Percentiles rank a stretch among this genome's conserved stretches.
These are phyloP conservation scores for Empis livida DNA, from an alignment of 2,888 invertebrate species.

Conservation along the genomic window DNA sequence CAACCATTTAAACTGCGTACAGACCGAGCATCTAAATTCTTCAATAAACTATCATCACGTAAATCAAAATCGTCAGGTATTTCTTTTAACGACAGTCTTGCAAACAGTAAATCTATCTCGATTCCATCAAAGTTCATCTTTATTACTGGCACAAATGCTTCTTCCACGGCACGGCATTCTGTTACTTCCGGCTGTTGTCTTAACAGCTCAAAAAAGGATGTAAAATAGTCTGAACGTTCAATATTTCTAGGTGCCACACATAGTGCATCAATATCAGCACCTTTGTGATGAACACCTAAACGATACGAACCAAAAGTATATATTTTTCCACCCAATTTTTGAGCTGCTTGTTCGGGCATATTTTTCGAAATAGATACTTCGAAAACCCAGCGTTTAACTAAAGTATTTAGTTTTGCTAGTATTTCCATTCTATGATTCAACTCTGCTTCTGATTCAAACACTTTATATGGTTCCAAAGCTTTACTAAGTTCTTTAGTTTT, in stretches of 20 bases:
- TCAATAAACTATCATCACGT: constrained; percentile 77
- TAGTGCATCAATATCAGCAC: constrained; percentile 97
- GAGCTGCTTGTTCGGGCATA: constrained; percentile 83
- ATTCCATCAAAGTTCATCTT: constrained; percentile 99
- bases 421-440: constrained; percentile 81
- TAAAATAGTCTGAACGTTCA: constrained; percentile 85
- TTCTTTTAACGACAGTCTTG: constrained; percentile 85
- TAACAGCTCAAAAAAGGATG: constrained; percentile 84
- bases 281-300: constrained; percentile 89
- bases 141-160: constrained; percentile 97
- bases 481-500: constrained; percentile 59
- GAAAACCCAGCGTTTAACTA: constrained; percentile 90
- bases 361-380: constrained; percentile 79
- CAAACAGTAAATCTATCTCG: constrained; percentile 97
- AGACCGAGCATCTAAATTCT: constrained; percentile 91
- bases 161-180: constrained; percentile 82
- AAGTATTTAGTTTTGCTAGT: constrained; percentile 68
- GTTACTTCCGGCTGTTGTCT: constrained; percentile 76
- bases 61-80: constrained; percentile 85
- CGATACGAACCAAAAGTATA: constrained; percentile 99
- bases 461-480: constrained; percentile 68
- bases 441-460: constrained; percentile 83
- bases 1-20: constrained; percentile 96
- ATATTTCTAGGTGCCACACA: constrained; percentile 97
- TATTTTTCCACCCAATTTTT: constrained; percentile 91